These are phyloP conservation scores for Lithobates sylvaticus DNA, from an alignment of 2,797 vertebrate species.

Conservation along the genomic window DNA sequence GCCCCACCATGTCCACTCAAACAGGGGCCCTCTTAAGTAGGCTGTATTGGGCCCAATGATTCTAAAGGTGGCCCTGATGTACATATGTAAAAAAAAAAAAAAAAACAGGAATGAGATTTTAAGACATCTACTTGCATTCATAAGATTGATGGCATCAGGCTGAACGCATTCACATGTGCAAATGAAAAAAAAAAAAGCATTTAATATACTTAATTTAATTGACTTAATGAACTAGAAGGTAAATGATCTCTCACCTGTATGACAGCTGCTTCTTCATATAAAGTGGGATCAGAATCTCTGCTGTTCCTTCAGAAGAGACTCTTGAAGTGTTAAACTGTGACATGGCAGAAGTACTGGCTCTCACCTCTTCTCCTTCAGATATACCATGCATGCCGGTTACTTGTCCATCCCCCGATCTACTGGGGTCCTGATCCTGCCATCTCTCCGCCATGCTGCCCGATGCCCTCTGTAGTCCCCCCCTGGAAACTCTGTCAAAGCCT, in stretches of 20 bases:
- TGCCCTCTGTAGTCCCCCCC: neutral
- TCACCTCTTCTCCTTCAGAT: constrained; percentile 30
- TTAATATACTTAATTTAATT: no score
- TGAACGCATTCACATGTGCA: no score
- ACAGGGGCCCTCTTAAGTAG: constrained; percentile 56
- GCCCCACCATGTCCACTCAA: constrained; percentile 79
- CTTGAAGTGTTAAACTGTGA: neutral
- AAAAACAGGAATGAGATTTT: no score
- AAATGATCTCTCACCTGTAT: constrained; percentile 79
- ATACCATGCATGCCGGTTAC: constrained; percentile 16
- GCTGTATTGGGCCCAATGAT: no score
- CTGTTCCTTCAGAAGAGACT: neutral
- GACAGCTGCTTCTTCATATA: constrained; percentile 85
- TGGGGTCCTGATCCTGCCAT: neutral
- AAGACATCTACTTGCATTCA: no score
- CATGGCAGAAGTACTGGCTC: constrained; percentile 23
- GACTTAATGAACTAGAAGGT: no score
- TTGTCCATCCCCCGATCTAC: constrained; percentile 20
- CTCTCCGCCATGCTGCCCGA: constrained; percentile 51
- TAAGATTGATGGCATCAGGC: no score
- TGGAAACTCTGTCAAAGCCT: neutral
- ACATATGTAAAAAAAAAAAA: no score
- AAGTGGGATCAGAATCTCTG: constrained; percentile 77
- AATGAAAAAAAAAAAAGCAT: no score
- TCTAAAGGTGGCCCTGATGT: no score